Evolutionary conservation across 2,888 invertebrate genomes (phyloP).

Genomic region (Trissoscelio sp.): DNA sequence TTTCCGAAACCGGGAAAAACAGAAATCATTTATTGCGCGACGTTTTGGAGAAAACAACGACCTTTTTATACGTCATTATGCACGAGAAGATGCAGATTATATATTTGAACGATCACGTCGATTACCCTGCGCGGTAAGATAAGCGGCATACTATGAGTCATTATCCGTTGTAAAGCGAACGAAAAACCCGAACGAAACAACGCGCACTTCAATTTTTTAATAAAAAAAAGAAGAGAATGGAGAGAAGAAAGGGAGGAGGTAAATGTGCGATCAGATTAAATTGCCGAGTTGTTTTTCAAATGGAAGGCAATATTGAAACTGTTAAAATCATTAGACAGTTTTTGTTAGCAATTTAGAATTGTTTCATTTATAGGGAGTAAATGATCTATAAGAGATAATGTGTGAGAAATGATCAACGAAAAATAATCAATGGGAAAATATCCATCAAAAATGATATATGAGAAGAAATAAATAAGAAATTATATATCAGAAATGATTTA

Average conservation of each 20-base stretch:
- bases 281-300: constrained; percentile 3
- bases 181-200: constrained; percentile 29
- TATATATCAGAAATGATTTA: too few species aligned
- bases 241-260: neutral
- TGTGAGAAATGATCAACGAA: too few species aligned
- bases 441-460: too few species aligned
- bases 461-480: too few species aligned
- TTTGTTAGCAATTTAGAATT: too few species aligned
- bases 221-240: neutral
- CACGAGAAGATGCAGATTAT: constrained; percentile 26
- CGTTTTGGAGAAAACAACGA: neutral
- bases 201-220: constrained; percentile 20
- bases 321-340: constrained; percentile 13
- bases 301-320: neutral
- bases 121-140: constrained; percentile 21
- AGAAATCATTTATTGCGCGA: constrained; percentile 1
- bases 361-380: too few species aligned
- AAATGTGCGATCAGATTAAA: constrained; percentile 23
- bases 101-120: constrained; percentile 34
- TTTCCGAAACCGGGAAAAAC: neutral
- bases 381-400: too few species aligned
- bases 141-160: constrained; percentile 23
- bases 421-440: too few species aligned
- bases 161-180: constrained; percentile 24
- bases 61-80: constrained; percentile 29